Percentiles rank a stretch among this genome's conserved stretches.
Conservation (phyloP, 2,888 invertebrate genomes). For the Crepidodera aurea region DNA sequence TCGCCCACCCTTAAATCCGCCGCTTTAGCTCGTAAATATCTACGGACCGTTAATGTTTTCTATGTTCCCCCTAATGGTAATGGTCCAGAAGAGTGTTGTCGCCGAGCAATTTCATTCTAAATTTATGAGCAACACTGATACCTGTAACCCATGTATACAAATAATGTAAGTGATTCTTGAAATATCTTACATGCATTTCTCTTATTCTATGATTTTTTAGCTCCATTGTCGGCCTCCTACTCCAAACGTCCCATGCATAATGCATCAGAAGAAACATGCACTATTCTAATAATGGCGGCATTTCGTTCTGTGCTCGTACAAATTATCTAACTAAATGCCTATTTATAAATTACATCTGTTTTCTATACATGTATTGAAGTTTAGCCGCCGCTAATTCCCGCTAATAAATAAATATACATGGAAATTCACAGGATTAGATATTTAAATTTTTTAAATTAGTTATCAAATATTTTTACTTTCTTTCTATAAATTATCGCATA, state of each 20-base stretch:
- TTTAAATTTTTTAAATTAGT: neutral
- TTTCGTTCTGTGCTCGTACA: constrained; percentile 44
- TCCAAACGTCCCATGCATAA: constrained; percentile 43
- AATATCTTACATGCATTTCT: constrained; percentile 38
- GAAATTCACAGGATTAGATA: neutral
- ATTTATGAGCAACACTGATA: constrained; percentile 34
- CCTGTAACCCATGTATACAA: constrained; percentile 33
- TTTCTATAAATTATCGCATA: too few species aligned
- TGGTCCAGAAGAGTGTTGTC: constrained; percentile 27
- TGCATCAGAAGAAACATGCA: constrained; percentile 43
- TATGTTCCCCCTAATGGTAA: constrained; percentile 25
- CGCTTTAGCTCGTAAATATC: neutral
- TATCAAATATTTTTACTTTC: neutral
- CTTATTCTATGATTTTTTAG: constrained; percentile 41
- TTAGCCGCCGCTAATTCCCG: constrained; percentile 37
- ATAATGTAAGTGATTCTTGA: constrained; percentile 40
- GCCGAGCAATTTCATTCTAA: constrained; percentile 32
- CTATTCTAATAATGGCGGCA: constrained; percentile 43
- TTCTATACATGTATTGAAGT: constrained; percentile 43
- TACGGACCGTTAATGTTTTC: constrained; percentile 11
- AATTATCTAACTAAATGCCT: constrained; percentile 48
- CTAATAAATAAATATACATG: constrained; percentile 37
- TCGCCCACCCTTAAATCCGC: neutral
- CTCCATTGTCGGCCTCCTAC: constrained; percentile 46
- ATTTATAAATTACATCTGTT: constrained; percentile 47